Evolutionary conservation across 2,797 vertebrate genomes (phyloP).

Genomic region (Acanthiza pusilla): DNA sequence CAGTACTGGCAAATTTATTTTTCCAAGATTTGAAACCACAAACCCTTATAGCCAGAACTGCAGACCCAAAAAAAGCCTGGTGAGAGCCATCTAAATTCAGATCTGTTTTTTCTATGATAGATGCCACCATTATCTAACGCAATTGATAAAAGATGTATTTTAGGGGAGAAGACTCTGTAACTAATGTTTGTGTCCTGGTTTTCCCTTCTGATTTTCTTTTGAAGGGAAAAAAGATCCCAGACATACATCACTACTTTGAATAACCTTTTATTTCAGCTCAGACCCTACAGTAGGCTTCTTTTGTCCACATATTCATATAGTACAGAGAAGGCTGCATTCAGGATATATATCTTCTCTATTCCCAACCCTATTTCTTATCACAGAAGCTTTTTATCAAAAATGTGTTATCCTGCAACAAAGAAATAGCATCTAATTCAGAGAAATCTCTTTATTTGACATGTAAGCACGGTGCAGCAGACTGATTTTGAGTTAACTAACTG

Average conservation of each 20-base stretch:
- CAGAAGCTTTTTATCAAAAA: conserved; percentile 4
- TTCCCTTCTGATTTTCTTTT: not conserved
- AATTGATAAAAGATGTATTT: not conserved
- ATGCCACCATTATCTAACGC: not conserved
- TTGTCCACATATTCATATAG: not conserved
- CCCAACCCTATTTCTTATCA: not conserved
- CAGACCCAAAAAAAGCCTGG: not conserved
- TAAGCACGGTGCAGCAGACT: not conserved
- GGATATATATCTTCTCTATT: not conserved
- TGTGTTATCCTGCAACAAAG: not conserved
- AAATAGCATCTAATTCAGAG: not conserved
- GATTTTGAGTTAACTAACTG: not conserved
- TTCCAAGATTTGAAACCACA: not conserved
- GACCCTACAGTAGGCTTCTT: not conserved
- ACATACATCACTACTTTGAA: not conserved
- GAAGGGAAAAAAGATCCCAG: not conserved
- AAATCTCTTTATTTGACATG: not conserved
- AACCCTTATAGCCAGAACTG: not conserved
- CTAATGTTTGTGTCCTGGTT: not conserved
- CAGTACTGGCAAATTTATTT: not conserved
- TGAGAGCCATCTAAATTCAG: not conserved
- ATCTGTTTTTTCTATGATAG: not conserved
- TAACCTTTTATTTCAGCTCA: not conserved
- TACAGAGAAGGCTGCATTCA: not conserved
- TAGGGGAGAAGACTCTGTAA: not conserved